These are phyloP conservation scores for Coilia nasus DNA, from an alignment of 2,797 vertebrate species.

Conservation along the genomic window DNA sequence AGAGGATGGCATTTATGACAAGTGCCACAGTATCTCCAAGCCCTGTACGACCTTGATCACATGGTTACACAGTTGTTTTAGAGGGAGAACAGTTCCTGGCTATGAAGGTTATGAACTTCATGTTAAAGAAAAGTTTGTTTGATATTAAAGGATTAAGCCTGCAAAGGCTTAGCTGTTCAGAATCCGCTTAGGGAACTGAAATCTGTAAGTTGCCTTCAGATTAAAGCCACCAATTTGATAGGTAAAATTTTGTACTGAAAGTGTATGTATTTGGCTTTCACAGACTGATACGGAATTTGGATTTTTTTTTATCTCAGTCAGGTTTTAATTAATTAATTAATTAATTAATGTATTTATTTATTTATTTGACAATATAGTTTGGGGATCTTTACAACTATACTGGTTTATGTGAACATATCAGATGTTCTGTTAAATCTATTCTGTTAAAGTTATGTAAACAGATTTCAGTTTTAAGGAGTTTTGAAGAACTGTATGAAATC, in stretches of 20 bases:
- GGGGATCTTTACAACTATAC: too few species aligned
- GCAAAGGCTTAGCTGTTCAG: conserved; percentile 42
- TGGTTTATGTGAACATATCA: too few species aligned
- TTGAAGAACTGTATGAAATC: not conserved
- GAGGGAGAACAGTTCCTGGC: conserved; percentile 32
- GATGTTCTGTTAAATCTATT: too few species aligned
- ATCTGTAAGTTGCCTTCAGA: conserved; percentile 27
- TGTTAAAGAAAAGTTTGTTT: conserved; percentile 41
- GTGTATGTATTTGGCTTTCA: conserved; percentile 26
- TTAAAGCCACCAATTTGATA: conserved; percentile 35
- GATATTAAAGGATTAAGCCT: conserved; percentile 59
- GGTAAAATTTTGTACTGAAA: conserved; percentile 48
- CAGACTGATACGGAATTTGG: not conserved
- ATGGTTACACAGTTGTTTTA: not conserved
- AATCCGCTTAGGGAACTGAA: conserved; percentile 25
- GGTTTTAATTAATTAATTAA: not conserved
- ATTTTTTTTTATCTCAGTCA: not conserved
- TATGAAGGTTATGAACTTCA: conserved; percentile 45
- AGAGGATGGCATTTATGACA: not conserved
- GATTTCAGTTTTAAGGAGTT: not conserved
- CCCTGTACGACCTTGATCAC: not conserved
- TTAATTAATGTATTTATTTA: too few species aligned
- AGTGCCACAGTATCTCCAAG: not conserved
- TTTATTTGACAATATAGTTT: not conserved
- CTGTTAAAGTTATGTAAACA: too few species aligned